These are phyloP conservation scores for Pagetopsis macropterus DNA, from an alignment of 2,797 vertebrate species.

Conservation along the genomic window DNA sequence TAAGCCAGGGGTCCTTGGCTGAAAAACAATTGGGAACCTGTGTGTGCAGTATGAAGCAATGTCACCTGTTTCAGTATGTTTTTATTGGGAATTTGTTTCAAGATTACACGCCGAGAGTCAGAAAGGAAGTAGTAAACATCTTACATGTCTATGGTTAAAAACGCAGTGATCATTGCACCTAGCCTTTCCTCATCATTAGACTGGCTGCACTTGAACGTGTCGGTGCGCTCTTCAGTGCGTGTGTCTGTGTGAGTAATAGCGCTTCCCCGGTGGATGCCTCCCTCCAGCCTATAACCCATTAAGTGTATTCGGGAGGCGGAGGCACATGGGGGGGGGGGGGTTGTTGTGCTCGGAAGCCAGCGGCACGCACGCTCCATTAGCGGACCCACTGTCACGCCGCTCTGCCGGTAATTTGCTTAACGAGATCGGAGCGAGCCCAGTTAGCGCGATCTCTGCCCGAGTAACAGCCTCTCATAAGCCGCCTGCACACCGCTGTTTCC, in stretches of 20 bases:
- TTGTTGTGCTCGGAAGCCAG: constrained; percentile 59
- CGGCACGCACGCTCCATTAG: constrained; percentile 81
- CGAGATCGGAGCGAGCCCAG: constrained; percentile 74
- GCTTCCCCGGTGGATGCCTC: constrained; percentile 75
- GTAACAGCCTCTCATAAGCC: constrained; percentile 49
- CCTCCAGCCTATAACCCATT: constrained; percentile 74
- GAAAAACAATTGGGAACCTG: too few relatives aligned
- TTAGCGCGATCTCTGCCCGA: constrained; percentile 63
- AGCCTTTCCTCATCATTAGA: constrained; percentile 14
- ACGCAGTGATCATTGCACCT: neutral
- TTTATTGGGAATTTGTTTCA: neutral
- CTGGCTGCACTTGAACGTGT: constrained; percentile 43
- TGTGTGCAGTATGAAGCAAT: neutral
- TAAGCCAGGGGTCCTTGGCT: too few relatives aligned
- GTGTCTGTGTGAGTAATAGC: constrained; percentile 67
- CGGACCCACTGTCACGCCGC: constrained; percentile 77
- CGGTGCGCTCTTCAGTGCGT: constrained; percentile 35
- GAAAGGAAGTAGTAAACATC: neutral
- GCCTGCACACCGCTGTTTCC: constrained; percentile 35
- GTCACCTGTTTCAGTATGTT: neutral
- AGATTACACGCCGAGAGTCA: neutral
- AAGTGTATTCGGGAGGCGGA: constrained; percentile 65
- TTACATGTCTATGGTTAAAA: neutral
- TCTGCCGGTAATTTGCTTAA: constrained; percentile 82
- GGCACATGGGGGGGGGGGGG: constrained; percentile 6